A percentile compares a stretch with the other conserved stretches of the same genome.
These are phyloP conservation scores for Dynastes grantii DNA, from an alignment of 2,888 invertebrate genomes.

Conservation along the genomic window DNA sequence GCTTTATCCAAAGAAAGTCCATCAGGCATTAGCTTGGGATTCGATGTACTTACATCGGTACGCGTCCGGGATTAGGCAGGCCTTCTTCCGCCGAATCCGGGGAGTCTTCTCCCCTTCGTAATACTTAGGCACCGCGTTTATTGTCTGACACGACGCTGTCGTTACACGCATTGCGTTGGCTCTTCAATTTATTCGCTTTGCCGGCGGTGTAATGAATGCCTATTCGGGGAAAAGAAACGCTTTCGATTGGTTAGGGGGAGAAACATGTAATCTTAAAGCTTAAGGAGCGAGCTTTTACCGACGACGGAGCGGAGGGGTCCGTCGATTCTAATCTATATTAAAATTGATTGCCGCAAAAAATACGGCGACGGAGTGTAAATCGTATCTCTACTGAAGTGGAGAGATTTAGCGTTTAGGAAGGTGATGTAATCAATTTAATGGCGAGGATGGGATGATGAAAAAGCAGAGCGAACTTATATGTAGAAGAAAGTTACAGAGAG, in stretches of 20 bases:
- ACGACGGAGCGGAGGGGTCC: background rate
- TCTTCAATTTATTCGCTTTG: constrained; percentile 14
- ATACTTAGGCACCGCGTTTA: constrained; percentile 1
- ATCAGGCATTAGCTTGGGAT: no score
- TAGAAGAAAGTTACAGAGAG: no score
- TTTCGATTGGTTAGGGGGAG: background rate
- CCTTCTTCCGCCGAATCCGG: no score
- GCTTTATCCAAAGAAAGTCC: no score
- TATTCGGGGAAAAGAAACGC: constrained; percentile 1
- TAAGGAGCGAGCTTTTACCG: background rate
- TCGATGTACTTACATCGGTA: no score
- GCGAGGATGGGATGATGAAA: background rate
- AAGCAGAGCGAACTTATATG: background rate
- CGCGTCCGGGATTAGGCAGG: no score
- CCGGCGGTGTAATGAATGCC: constrained; percentile 5
- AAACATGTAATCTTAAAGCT: constrained; percentile 8
- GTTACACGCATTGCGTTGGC: constrained; percentile 6
- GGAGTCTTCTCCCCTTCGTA: no score
- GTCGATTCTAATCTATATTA: constrained; percentile 37
- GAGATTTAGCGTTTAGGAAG: background rate
- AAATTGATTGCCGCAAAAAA: constrained; percentile 39
- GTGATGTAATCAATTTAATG: constrained; percentile 12
- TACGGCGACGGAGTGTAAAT: constrained; percentile 22
- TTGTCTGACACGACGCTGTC: constrained; percentile 16
- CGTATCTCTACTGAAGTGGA: constrained; percentile 7